Conservation (phyloP, 2,113 vertebrate species). For the Phyllopteryx taeniolatus region DNA sequence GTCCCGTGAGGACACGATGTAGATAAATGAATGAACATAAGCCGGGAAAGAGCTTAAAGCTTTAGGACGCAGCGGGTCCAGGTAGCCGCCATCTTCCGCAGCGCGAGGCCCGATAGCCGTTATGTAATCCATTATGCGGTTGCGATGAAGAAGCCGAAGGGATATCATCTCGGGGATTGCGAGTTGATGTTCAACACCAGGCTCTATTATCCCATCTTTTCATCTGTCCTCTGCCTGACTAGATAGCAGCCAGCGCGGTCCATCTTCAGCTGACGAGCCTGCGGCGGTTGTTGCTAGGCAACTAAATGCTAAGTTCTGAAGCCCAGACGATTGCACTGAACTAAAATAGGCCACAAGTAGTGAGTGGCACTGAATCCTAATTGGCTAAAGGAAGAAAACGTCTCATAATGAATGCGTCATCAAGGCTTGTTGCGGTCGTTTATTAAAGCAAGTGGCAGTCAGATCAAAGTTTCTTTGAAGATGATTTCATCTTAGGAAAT, state of each 20-base stretch:
- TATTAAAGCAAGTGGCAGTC: conserved; percentile 49
- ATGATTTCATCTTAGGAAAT: not conserved
- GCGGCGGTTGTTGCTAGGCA: conserved; percentile 72
- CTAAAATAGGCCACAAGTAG: conserved; percentile 54
- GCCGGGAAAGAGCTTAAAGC: conserved; percentile 21
- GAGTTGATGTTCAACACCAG: conserved; percentile 39
- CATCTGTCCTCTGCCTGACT: conserved; percentile 60
- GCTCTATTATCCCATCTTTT: conserved; percentile 44
- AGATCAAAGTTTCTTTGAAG: conserved; percentile 35
- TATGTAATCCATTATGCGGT: conserved; percentile 50
- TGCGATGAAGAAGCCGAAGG: conserved; percentile 62
- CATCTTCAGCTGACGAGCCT: conserved; percentile 58
- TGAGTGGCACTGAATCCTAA: conserved; percentile 49
- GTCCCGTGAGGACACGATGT: not conserved
- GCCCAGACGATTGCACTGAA: conserved; percentile 64
- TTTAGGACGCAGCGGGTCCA: conserved; percentile 23
- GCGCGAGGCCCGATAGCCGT: conserved; percentile 46
- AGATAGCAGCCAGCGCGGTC: conserved; percentile 62
- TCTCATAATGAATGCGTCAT: conserved; percentile 36
- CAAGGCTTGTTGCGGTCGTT: conserved; percentile 51
- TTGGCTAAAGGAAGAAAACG: conserved; percentile 59
- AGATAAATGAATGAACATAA: conserved; percentile 25
- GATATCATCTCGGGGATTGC: conserved; percentile 61
- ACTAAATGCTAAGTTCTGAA: conserved; percentile 79
- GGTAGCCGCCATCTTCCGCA: conserved; percentile 36